Evolutionary conservation across 2,888 invertebrate species (phyloP).

Genomic region (Carcina quercana): DNA sequence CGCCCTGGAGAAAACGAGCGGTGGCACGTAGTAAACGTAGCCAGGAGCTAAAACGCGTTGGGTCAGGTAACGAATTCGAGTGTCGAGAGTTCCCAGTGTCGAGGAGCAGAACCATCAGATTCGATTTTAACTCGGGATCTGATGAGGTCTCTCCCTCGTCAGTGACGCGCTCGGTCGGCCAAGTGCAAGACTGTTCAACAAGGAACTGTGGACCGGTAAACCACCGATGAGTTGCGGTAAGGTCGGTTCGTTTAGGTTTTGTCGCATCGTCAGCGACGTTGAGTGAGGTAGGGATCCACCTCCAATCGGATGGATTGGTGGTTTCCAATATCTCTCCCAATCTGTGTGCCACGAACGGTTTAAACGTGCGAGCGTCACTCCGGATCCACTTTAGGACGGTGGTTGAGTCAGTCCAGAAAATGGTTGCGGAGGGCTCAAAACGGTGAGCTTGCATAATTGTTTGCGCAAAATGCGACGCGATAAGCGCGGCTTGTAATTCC

Average conservation of each 20-base stretch:
- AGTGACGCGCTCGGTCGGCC: background rate
- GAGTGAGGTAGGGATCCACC: constrained; percentile 12
- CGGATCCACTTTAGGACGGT: constrained; percentile 15
- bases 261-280: constrained; percentile 17
- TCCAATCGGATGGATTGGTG: constrained; percentile 9
- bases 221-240: background rate
- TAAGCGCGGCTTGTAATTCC: constrained; percentile 9
- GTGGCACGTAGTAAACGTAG: constrained; percentile 1
- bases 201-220: constrained; percentile 2
- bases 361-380: constrained; percentile 11
- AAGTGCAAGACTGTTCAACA: background rate
- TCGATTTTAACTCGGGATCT: background rate
- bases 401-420: constrained; percentile 13
- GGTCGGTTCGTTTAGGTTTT: background rate
- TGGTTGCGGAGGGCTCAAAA: background rate
- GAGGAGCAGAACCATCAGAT: background rate
- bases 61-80: background rate
- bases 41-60: background rate
- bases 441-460: background rate
- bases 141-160: background rate
- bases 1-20: background rate
- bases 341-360: constrained; percentile 17
- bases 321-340: constrained; percentile 16
- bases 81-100: background rate
- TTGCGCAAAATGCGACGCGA: constrained; percentile 4